These are phyloP conservation scores for Diprion similis DNA, from an alignment of 1,140 invertebrate species.

Conservation along the genomic window DNA sequence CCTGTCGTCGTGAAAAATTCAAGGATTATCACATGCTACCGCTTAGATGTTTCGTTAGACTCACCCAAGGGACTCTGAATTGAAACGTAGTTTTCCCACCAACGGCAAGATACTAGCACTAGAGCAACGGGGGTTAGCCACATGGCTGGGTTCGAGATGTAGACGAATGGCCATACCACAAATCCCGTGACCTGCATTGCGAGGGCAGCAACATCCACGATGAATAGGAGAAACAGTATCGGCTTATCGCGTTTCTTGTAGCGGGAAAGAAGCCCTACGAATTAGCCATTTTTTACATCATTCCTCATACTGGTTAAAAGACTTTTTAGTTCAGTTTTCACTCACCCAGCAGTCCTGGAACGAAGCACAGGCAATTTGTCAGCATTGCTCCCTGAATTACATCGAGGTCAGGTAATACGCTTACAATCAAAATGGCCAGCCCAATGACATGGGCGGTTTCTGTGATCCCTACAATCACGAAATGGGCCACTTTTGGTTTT, in stretches of 20 bases:
- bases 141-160: conserved; percentile 45
- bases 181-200: conserved; percentile 68
- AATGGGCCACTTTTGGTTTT: conserved; percentile 64
- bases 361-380: conserved; percentile 87
- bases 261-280: conserved; percentile 9
- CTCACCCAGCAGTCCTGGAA: conserved; percentile 77
- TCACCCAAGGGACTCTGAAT: conserved; percentile 63
- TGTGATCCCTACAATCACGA: conserved; percentile 71
- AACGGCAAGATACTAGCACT: conserved; percentile 77
- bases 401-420: conserved; percentile 86
- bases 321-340: conserved; percentile 17
- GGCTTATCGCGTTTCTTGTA: not conserved
- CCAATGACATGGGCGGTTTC: conserved; percentile 87
- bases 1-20: conserved; percentile 44
- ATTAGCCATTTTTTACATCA: not conserved
- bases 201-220: conserved; percentile 64
- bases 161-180: conserved; percentile 70
- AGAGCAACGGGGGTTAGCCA: conserved; percentile 73
- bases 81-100: conserved; percentile 86
- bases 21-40: conserved; percentile 4
- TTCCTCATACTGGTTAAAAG: conserved; percentile 18
- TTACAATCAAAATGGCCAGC: conserved; percentile 80
- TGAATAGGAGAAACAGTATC: conserved; percentile 15
- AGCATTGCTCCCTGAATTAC: conserved; percentile 89
- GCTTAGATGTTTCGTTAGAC: conserved; percentile 9